Conservation (phyloP, 1,140 invertebrate genomes). For the Neotoxoptera formosana region DNA sequence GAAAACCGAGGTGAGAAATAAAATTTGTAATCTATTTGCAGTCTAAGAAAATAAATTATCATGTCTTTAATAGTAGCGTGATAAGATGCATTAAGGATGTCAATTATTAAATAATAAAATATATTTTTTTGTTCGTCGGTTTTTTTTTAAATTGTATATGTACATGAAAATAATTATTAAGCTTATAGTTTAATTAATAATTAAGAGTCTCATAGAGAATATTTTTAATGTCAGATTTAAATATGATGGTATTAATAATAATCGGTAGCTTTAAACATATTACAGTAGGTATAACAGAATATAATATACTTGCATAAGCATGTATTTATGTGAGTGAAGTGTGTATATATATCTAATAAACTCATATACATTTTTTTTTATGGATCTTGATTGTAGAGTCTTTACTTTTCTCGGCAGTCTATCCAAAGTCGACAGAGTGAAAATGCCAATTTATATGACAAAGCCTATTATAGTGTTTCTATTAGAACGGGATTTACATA, state of each 20-base stretch:
- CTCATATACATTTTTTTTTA: too few species aligned
- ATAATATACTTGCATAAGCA: neutral
- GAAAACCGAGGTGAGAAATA: too few species aligned
- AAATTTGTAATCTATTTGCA: too few species aligned
- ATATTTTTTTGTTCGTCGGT: too few species aligned
- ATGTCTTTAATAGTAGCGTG: too few species aligned
- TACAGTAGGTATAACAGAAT: neutral
- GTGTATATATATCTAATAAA: neutral
- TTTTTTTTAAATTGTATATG: neutral
- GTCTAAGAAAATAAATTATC: too few species aligned
- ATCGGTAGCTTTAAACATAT: neutral
- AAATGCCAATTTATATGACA: conserved; percentile 58
- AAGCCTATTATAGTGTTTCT: conserved; percentile 58
- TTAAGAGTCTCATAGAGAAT: neutral
- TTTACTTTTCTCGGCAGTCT: conserved; percentile 36
- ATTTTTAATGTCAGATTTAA: neutral
- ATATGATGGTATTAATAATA: neutral
- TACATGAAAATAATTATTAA: neutral
- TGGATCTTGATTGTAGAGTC: neutral
- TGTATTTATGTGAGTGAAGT: neutral
- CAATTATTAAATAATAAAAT: too few species aligned
- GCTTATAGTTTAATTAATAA: neutral
- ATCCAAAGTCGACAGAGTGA: conserved; percentile 43
- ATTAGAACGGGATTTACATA: conserved; percentile 57
- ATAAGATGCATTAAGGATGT: too few species aligned